Percentiles rank a stretch among this genome's conserved stretches.
phyloP scores from a whole-genome alignment of 2,888 invertebrate species.

The Villa cingulata region DNA sequence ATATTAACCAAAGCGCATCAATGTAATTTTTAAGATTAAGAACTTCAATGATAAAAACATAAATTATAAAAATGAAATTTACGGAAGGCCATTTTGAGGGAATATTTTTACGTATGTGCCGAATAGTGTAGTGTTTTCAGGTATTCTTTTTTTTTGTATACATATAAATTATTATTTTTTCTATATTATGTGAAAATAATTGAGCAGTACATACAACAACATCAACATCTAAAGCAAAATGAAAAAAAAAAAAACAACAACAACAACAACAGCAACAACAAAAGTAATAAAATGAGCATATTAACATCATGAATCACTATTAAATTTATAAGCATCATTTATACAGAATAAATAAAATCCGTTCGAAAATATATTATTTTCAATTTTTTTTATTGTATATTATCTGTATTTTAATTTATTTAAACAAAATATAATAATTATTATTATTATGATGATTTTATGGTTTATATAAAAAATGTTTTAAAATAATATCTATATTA shows the following conservation, averaged over 20 bases:
- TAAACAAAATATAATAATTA: background rate
- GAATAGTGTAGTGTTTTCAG: too few relatives aligned
- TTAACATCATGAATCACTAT: too few relatives aligned
- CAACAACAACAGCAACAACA: background rate
- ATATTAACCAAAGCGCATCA: background rate
- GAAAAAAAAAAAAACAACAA: background rate
- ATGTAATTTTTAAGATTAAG: slow-evolving; percentile 4
- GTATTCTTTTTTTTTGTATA: background rate
- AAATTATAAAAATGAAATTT: background rate
- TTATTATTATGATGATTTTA: background rate
- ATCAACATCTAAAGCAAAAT: background rate
- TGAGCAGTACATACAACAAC: background rate
- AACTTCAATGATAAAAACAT: slow-evolving; percentile 1
- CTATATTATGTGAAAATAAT: too few relatives aligned
- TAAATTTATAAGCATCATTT: background rate
- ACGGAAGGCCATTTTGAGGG: slow-evolving; percentile 5
- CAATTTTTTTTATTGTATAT: background rate
- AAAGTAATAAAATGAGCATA: background rate
- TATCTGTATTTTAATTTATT: background rate
- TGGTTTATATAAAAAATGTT: background rate
- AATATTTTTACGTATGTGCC: background rate
- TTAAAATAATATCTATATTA: too few relatives aligned
- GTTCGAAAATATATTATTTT: background rate
- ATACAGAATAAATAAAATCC: background rate
- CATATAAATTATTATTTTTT: too few relatives aligned